Conservation (phyloP, 2,113 vertebrate species). For the Rhegmatorhina hoffmannsi region DNA sequence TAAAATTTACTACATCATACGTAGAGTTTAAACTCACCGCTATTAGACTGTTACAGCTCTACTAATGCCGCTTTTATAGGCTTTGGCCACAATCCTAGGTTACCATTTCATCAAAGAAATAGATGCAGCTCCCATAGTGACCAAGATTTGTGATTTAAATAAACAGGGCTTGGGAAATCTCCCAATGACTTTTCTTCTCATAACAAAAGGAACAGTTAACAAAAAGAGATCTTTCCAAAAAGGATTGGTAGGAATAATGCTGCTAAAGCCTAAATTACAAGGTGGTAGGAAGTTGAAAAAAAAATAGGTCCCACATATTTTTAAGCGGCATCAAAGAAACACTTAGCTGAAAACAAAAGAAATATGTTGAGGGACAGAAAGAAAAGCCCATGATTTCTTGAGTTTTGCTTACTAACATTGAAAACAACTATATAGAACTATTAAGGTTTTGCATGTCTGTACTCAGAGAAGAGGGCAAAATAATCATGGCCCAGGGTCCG, state of each 20-base stretch:
- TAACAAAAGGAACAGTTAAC: background rate
- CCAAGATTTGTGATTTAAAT: slow-evolving; percentile 48
- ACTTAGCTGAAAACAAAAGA: background rate
- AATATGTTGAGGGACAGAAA: background rate
- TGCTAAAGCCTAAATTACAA: slow-evolving; percentile 24
- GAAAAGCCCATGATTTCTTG: background rate
- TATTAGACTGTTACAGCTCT: slow-evolving; percentile 65
- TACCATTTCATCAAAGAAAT: slow-evolving; percentile 64
- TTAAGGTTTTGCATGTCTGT: background rate
- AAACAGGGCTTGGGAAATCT: slow-evolving; percentile 19
- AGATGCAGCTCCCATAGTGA: slow-evolving; percentile 44
- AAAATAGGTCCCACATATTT: background rate
- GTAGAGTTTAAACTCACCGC: slow-evolving; percentile 41
- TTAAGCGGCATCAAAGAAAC: background rate
- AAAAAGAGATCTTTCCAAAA: background rate
- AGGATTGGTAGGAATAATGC: background rate
- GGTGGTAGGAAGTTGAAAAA: background rate
- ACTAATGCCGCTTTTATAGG: slow-evolving; percentile 72
- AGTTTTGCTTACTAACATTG: background rate
- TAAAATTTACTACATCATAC: slow-evolving; percentile 65
- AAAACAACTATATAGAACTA: background rate
- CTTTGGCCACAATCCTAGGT: slow-evolving; percentile 62
- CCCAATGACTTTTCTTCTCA: background rate
- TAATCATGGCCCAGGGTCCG: background rate
- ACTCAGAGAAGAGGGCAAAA: background rate